Base-by-base conservation (phyloP, 1,140 invertebrate species). In the Apis laboriosa region DNA sequence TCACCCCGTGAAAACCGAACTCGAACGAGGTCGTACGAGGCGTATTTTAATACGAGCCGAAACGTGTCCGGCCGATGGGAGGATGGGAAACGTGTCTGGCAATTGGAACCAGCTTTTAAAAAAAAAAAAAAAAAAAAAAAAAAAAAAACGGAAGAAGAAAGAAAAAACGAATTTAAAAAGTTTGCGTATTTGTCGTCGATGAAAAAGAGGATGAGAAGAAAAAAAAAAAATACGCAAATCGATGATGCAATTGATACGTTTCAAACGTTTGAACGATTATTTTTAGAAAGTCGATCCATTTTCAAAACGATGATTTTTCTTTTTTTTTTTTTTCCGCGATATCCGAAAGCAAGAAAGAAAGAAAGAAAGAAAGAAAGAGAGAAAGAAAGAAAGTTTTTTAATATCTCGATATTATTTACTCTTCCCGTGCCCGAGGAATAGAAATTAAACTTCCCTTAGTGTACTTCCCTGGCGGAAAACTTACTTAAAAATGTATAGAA, bases 21-120 rank as follows among this genome's bases (percentile, higher is more conserved):
- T 71, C 55, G 55, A 60, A 75, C 53, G 13, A 43, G 71, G 49
- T 80, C 53, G 60, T 55, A 21, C 61, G n/a, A 61, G 68, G 28
- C n/a, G 61, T 76, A 67, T 66, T 66, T 76, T 76, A 79, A 79
- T 79, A 79, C 70, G 67, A 24, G 43, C 24, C 24, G 53, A 56
- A 24, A 78, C 76, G 77, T 71, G 77, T 72, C 55, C 49, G 24
- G 34, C 21, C 56, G 34, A 70, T 70, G 68, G n/a, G 53, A 67
- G 66, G 21, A 21, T n/a, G 43, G 19, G 24, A 19, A 17, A 28
- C 70, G 70, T 72, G 49, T 51, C 1, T 19, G 7, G 51, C 17
- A 72, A 72, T 51, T 28, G 19, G 24, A 55, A 72, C 24, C 34
- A 2, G 24, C 17, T 34, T 34, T 19, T 19, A 55, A 55, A 72